Evolutionary conservation across 2,888 invertebrate genomes (phyloP).

Genomic region (Vannuccia rotundouncinata): DNA sequence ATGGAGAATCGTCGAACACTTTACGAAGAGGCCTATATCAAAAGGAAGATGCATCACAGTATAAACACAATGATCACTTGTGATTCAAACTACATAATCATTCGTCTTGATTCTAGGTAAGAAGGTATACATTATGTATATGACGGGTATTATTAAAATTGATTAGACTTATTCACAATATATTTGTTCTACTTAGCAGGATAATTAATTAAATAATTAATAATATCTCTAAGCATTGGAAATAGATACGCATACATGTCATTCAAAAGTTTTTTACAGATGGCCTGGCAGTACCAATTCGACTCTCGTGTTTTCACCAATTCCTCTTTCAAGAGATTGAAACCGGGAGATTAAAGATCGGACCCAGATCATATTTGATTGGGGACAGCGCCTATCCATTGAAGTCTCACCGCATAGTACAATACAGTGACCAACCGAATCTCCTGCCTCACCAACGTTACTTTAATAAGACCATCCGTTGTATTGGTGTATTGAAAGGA

Average conservation of each 20-base stretch:
- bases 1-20: neutral
- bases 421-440: neutral
- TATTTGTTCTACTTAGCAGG: neutral
- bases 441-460: neutral
- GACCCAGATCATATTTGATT: neutral
- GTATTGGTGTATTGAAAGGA: constrained; percentile 19
- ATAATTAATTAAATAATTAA: neutral
- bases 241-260: neutral
- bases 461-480: neutral
- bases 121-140: neutral
- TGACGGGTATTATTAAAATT: neutral
- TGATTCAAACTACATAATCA: constrained; percentile 5
- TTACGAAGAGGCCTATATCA: constrained; percentile 8
- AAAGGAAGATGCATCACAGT: neutral
- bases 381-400: neutral
- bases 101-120: neutral
- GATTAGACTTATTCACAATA: neutral
- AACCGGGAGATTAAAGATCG: neutral
- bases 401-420: neutral
- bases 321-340: neutral
- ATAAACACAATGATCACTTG: neutral
- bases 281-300: constrained; percentile 11
- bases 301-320: neutral
- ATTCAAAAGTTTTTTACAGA: neutral
- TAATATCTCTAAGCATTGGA: too few relatives aligned